Evolutionary conservation across 2,797 vertebrate genomes (phyloP), one percentile per base, ranked within the genome.

Genomic region (Tauraco hartlaubi): DNA sequence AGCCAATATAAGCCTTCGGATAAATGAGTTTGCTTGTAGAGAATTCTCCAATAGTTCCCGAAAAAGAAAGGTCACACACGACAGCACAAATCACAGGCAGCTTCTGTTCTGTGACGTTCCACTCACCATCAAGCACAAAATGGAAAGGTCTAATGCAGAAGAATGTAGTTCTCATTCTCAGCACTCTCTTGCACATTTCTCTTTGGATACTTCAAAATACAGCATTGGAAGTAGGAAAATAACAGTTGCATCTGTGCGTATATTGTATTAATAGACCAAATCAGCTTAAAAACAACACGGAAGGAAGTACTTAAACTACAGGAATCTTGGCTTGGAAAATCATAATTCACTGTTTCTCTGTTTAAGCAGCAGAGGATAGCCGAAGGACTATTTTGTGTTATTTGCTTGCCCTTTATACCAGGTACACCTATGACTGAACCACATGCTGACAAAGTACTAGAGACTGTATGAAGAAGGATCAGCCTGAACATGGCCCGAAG

Each of bases 61-160:
- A 46, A 88, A 94, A 91, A 43, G 87, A 92, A 92, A 86, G 69
- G 82, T 92, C 85, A 84, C 68, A 73, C 81, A 64, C 69, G 48
- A 72, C 74, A 94, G 91, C 85, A 78, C 79, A 92, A 84, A 69
- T 80, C 92, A 83, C 72, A 91, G 75, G 73, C 85, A 96, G 92
- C 51, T 68, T 74, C 91, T 94, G 85, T 25, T 79, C 85, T 90
- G 72, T 55, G 56, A 73, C 84, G 92, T 55, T 94, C 80, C 69
- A 56, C 85, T 96, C 83, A 59, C 87, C 81, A 69, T 5, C 73
- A 55, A 81, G 85, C 76, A 92, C 67, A 85, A 93, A 86, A 94
- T 72, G 77, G 83, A 88, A 93, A 67, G 54, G 51, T 22, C 90
- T 86, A 78, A 88, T 13, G 73, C 87, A 90, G 72, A 88, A 77